phyloP scores from a whole-genome alignment of 2,797 vertebrate genomes.

The Platalea minor region DNA sequence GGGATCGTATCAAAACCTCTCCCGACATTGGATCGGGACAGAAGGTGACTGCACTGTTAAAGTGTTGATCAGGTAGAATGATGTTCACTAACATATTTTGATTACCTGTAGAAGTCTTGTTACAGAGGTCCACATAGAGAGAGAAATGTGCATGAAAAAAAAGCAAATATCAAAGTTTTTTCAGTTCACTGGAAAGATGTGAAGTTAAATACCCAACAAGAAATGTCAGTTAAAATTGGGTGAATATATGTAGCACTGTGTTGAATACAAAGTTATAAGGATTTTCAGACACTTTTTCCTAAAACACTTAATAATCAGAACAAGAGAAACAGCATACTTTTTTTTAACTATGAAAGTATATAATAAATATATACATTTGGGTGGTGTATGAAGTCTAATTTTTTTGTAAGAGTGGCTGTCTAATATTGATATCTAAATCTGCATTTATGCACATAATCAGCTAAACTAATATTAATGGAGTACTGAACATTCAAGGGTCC shows the following conservation, averaged over 20 bases:
- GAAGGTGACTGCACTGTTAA: neutral
- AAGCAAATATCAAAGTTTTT: neutral
- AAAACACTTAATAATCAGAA: neutral
- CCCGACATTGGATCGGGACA: no score
- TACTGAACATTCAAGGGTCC: neutral
- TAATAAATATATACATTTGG: neutral
- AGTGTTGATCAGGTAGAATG: neutral
- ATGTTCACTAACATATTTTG: neutral
- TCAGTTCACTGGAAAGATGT: neutral
- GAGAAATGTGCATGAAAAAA: neutral
- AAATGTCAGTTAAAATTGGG: neutral
- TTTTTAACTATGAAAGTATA: neutral
- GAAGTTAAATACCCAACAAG: neutral
- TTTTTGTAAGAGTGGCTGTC: neutral
- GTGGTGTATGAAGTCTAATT: neutral
- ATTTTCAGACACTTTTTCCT: neutral
- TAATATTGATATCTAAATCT: neutral
- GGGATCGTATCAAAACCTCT: no score
- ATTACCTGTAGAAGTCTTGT: neutral
- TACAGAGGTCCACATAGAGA: neutral
- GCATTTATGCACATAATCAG: neutral
- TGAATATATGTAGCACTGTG: neutral
- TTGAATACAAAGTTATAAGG: neutral
- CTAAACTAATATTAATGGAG: neutral
- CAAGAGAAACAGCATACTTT: neutral